phyloP scores from a whole-genome alignment of 2,113 vertebrate species.

The Uria lomvia region DNA sequence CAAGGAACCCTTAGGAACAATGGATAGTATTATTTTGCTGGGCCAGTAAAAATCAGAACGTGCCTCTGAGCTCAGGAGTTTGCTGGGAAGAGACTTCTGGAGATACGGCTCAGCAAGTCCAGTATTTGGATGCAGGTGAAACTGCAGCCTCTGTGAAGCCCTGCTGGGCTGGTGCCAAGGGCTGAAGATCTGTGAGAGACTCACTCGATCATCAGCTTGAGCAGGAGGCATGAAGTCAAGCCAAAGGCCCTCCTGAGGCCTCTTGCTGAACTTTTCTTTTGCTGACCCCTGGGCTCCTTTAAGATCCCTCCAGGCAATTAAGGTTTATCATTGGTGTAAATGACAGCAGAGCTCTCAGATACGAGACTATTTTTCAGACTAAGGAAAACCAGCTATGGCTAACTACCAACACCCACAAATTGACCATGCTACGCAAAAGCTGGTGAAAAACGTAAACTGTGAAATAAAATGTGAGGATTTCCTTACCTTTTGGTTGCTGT shows the following conservation, averaged over 20 bases:
- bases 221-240: neutral
- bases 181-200: neutral
- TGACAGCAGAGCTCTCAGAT: neutral
- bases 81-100: neutral
- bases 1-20: neutral
- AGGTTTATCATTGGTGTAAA: neutral
- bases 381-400: neutral
- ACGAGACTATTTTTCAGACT: neutral
- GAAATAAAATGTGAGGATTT: neutral
- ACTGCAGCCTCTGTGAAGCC: neutral
- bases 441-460: neutral
- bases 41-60: neutral
- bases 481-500: constrained; percentile 83
- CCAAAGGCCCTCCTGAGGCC: neutral
- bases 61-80: neutral
- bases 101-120: neutral
- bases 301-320: neutral
- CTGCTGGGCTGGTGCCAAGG: neutral
- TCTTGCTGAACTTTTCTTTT: neutral
- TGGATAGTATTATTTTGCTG: neutral
- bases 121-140: neutral
- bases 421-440: neutral
- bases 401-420: neutral
- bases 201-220: neutral
- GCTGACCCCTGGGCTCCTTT: neutral